These are phyloP conservation scores for Panorpa germanica DNA, from an alignment of 2,888 invertebrate species.

Conservation along the genomic window DNA sequence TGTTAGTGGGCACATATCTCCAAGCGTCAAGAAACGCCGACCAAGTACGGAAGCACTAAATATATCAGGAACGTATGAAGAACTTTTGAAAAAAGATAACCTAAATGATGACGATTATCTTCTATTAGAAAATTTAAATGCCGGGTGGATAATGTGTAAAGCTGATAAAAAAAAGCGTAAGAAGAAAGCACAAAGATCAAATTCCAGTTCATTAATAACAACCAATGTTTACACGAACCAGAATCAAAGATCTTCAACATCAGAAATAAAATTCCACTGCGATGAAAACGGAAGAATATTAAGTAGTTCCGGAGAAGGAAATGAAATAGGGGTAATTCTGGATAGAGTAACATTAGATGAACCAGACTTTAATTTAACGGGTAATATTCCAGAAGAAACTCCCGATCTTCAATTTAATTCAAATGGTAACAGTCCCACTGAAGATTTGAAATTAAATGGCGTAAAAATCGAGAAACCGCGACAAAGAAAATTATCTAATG, in stretches of 20 bases:
- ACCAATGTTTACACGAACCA: too few species aligned
- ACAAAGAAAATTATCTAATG: conserved; percentile 32
- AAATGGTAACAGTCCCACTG: conserved; percentile 11
- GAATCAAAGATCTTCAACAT: too few species aligned
- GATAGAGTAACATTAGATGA: conserved; percentile 35
- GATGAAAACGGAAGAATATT: too few species aligned
- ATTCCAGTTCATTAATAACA: too few species aligned
- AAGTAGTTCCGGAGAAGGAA: too few species aligned
- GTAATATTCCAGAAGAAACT: conserved; percentile 26
- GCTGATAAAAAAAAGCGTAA: conserved; percentile 10
- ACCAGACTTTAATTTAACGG: conserved; percentile 31
- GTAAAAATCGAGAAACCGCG: conserved; percentile 3
- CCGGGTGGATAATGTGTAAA: conserved; percentile 14
- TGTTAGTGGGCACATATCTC: conserved; percentile 30
- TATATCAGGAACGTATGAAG: conserved; percentile 36
- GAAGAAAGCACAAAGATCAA: too few species aligned
- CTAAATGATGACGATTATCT: conserved; percentile 27
- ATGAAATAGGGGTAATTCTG: conserved; percentile 26
- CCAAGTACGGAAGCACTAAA: conserved; percentile 58
- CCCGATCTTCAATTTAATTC: too few species aligned
- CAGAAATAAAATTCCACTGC: too few species aligned
- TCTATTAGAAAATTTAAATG: conserved; percentile 22
- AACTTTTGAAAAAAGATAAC: conserved; percentile 34
- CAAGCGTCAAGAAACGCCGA: conserved; percentile 37
- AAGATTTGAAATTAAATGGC: conserved; percentile 2